Evolutionary conservation across 2,888 invertebrate genomes (phyloP).

Genomic region (Brenthis ino): DNA sequence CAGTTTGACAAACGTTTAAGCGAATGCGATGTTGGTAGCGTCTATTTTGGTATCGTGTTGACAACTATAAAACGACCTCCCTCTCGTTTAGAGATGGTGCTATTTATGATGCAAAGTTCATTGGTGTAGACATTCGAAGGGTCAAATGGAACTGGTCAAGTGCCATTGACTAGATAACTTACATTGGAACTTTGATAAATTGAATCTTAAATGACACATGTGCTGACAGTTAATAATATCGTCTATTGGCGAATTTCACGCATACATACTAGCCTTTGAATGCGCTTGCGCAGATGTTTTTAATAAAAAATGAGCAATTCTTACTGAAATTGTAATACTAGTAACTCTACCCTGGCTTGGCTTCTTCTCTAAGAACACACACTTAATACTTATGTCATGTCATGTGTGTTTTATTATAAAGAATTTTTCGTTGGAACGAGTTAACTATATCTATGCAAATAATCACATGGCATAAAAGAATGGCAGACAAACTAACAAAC

Average conservation of each 20-base stretch:
- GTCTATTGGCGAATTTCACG: not conserved
- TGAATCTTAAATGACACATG: conserved; percentile 1
- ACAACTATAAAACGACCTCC: conserved; percentile 52
- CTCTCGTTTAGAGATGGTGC: conserved; percentile 37
- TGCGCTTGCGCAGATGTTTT: conserved; percentile 1
- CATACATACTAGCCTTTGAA: not conserved
- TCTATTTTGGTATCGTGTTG: conserved; percentile 58
- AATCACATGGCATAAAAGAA: no score
- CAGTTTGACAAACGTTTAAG: conserved; percentile 7
- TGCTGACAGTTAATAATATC: conserved; percentile 1
- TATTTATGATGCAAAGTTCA: conserved; percentile 43
- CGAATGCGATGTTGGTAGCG: conserved; percentile 66
- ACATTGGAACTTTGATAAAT: conserved; percentile 13
- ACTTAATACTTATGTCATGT: no score
- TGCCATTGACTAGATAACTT: conserved; percentile 61
- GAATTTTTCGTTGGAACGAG: no score
- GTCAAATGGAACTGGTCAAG: conserved; percentile 56
- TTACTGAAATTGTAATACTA: no score
- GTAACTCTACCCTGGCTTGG: not conserved
- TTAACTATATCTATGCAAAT: no score
- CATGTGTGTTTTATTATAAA: no score
- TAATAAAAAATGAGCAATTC: no score
- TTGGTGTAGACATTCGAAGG: conserved; percentile 42
- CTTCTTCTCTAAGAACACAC: not conserved
- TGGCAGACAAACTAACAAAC: no score